Evolutionary conservation across 1,140 invertebrate genomes (phyloP).

Genomic region (Oncopeltus fasciatus): DNA sequence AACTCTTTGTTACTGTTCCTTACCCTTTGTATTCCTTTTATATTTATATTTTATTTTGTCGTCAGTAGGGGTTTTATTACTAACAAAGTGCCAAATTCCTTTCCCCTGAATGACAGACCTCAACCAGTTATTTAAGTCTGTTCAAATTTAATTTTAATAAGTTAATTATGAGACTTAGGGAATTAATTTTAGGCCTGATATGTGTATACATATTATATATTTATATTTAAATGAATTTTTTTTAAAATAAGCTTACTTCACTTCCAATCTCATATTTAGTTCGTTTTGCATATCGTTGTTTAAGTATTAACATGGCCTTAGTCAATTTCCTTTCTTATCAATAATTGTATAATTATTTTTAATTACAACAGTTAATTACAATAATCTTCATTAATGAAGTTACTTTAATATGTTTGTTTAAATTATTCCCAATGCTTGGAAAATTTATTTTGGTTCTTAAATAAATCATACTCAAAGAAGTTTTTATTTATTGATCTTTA

Average conservation of each 20-base stretch:
- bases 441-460: too few relatives aligned
- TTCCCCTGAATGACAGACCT: neutral
- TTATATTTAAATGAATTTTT: neutral
- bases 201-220: neutral
- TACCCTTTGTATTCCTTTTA: neutral
- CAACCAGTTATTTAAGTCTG: constrained; percentile 1
- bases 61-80: neutral
- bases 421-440: too few relatives aligned
- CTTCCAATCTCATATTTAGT: constrained; percentile 1
- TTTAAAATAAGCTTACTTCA: neutral
- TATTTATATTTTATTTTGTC: neutral
- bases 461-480: too few relatives aligned
- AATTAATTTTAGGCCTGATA: neutral
- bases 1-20: constrained; percentile 3
- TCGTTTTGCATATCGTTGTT: neutral
- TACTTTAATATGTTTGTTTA: too few relatives aligned
- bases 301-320: too few relatives aligned
- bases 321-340: too few relatives aligned
- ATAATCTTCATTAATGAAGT: too few relatives aligned
- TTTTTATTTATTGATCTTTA: too few relatives aligned
- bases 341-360: neutral
- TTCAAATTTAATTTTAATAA: neutral
- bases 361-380: neutral
- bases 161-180: neutral
- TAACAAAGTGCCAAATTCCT: constrained; percentile 5